Base-by-base conservation (phyloP, 2,888 invertebrate genomes). In the Drosophila acutilabella region DNA sequence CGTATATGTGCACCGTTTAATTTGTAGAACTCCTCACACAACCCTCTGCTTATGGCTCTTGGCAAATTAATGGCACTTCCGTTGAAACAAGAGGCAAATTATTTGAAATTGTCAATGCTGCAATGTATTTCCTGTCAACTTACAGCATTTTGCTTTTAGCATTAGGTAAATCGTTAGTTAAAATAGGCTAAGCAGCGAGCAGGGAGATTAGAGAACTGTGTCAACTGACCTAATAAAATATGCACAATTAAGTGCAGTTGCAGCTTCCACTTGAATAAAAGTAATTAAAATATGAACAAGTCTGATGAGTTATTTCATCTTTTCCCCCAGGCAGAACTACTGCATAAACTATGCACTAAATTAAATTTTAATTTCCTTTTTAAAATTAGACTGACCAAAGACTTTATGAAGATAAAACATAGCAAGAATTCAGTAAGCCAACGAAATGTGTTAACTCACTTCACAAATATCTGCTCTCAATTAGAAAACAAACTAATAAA, bases 51-150 rank as follows among this genome's bases (percentile, higher is more conserved):
- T 40, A 59, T 69, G 69, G 69, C 69, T 65, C 64, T 71, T 71
- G 40, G 62, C 75, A 78, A 87, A 86, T 81, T 86, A 83, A 83
- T 68, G 80, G 64, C 70, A 64, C 65, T 67, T 71, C 84, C 80
- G 68, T 44, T 60, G 11, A 36, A 69, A 36, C 56, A 40, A 62
- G 51, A 58, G 38, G 5, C 13, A 41, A 51, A 58, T 50, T 20
- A 8, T 41, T 18, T 42, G 52, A 45, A 45, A 47, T 44, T 53
- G 44, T 56, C 44, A 59, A 67, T 66, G 65, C 33, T 45, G 50
- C 64, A 65, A 72, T 53, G 74, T 66, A 70, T 60, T 77, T 80
- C 74, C 77, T 59, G 74, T 20, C 71, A 52, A 51, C 68, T 61
- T 47, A 83, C 82, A 74, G 45, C 61, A 64, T 69, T 77, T 80